Evolutionary conservation across 2,113 vertebrate species (phyloP), one percentile per base, ranked within the genome.

Genomic region (Myiopsitta monachus): DNA sequence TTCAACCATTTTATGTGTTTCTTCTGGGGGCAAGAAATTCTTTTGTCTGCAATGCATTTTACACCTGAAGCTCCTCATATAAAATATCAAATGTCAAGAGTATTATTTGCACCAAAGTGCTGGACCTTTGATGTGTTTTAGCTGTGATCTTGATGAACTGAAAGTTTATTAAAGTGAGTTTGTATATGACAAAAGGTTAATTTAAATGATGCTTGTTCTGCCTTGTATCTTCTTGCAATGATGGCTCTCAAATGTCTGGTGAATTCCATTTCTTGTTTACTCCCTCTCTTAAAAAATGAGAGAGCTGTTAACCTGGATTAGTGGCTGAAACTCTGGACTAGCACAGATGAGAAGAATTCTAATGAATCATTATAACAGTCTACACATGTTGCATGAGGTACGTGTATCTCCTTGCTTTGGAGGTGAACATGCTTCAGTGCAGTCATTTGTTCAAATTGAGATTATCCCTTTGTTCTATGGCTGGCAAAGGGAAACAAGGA

Each of bases 231-330:
- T 89, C 70, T 52, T 94, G 30, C 26, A 59, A 5, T 21, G 36
- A 69, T 72, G 49, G 26, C 39, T 72, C 64, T 92, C 33, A 88
- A 90, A 49, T 84, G 43, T 15, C n/a, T 59, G 41, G 9, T 85
- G 76, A 89, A 73, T 55, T 19, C 7, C 33, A 46, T 55, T 44
- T 85, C 38, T 84, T 88, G 63, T 84, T 87, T 95, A 47, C 49
- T 79, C 8, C 38, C n/a, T 82, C 78, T 92, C 46, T 79, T 49
- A 47, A 51, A 88, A 69, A 74, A 43, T 27, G 21, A 26, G 67
- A 93, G 69, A 88, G 83, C 52, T 78, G 54, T 92, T 96, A 92
- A 94, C 88, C 59, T 85, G 88, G 87, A 93, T 95, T 96, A 96
- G 79, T 64, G 80, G 62, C 36, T 92, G 54, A 85, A 95, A 91